Evolutionary conservation across 2,797 vertebrate genomes (phyloP), one percentile per base, ranked within the genome.

Genomic region (Squalus acanthias): DNA sequence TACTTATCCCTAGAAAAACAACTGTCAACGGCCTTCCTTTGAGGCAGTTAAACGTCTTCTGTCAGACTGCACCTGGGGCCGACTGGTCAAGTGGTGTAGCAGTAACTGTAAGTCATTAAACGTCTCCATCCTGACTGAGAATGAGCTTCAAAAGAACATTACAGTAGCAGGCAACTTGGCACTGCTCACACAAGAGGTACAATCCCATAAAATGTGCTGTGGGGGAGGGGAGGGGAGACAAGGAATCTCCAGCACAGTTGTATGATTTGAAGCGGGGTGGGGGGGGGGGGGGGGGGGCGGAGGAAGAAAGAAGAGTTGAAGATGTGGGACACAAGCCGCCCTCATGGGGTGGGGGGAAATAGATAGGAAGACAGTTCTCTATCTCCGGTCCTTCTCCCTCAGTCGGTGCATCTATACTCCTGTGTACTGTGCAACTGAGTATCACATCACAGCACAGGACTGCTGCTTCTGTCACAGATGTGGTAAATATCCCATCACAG

Each of bases 1-100:
- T 24, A 79, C 95, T 96, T 67, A 96, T 96, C 96, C 96, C 95
- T 82, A 96, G 96, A 96, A 74, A 96, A 97, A 33, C 96, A 96
- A 96, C 96, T 91, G 96, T 95, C 60, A 72, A 96, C 60, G 87
- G 87, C 96, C 76, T 96, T 96, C 96, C 95, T 95, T 96, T 72
- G 65, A 67, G 53, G 46, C 74, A 96, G 96, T 96, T 96, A 95
- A 96, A 96, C 70, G 96, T 95, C 94, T n/a, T 96, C 46, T 91
- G 50, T 95, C 96, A 95, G 53, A 8, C 95, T 96, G 96, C 96
- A 96, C 96, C 96, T 96, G 96, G 96, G 79, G 57, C 95, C 57
- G 53, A 95, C 94, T 95, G 94, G 94, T 95, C 94, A 95, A 95
- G 91, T 69, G 63, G 12, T 69, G 39, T 69, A 93, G 70, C 94